Percentiles rank a stretch among this genome's conserved stretches.
Conservation (phyloP, 2,888 invertebrate species). For the Oligia strigilis region DNA sequence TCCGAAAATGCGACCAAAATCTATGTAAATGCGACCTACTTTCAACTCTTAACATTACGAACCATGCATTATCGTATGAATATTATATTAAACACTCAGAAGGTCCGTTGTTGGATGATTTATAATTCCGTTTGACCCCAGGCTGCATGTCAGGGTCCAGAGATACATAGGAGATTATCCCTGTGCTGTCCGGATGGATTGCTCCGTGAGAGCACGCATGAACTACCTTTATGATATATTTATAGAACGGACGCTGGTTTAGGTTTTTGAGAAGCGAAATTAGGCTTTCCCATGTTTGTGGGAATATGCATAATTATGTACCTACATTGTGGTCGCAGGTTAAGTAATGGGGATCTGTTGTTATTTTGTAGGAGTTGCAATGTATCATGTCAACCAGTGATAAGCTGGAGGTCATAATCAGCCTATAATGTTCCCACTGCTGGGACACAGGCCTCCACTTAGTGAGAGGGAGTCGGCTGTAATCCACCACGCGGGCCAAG, state of each 20-base stretch:
- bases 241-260: conserved; percentile 35
- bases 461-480: too few relatives aligned
- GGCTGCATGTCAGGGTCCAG: conserved; percentile 55
- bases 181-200: conserved; percentile 53
- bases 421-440: too few relatives aligned
- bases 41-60: conserved; percentile 66
- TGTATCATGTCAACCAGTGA: neutral
- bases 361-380: conserved; percentile 6
- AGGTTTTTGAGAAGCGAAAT: conserved; percentile 47
- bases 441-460: too few relatives aligned
- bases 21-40: conserved; percentile 76
- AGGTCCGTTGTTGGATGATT: conserved; percentile 71
- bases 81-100: conserved; percentile 76
- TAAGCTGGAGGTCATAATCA: neutral
- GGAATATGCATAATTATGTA: conserved; percentile 42
- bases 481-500: too few relatives aligned
- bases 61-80: conserved; percentile 71
- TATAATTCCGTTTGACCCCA: conserved; percentile 81
- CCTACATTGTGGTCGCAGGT: neutral
- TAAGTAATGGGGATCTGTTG: conserved; percentile 13
- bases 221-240: conserved; percentile 52
- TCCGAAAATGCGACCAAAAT: conserved; percentile 38
- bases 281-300: conserved; percentile 34
- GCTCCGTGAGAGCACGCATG: conserved; percentile 38
- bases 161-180: conserved; percentile 61